Evolutionary conservation across 2,888 invertebrate species (phyloP), one percentile per base, ranked within the genome.

Genomic region (Drosophila austrosaltans): DNA sequence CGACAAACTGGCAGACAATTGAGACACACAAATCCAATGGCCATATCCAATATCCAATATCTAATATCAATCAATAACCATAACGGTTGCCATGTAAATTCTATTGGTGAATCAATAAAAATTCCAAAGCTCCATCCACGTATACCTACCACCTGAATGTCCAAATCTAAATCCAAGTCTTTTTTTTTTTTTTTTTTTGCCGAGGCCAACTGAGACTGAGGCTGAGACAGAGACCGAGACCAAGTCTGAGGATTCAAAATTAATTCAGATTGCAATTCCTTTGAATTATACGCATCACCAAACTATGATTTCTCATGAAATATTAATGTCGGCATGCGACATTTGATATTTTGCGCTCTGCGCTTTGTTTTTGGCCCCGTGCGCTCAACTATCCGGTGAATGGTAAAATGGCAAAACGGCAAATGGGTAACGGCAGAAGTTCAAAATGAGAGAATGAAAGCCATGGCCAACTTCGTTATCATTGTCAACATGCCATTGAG

Each of bases 241-340:
- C 3, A 4, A n/a, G 40, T 12, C 44, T 48, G 8, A 57, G 61
- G 65, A 69, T 72, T 79, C 77, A 65, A 79, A 83, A 83, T 83
- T 81, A 83, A 83, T 83, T 83, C 83, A 83, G 83, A 83, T 83
- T 83, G 83, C 86, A 83, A 86, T 86, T 86, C 83, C 81, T 83
- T 83, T 86, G 83, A 83, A 86, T 83, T 83, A 86, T 86, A 83
- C 83, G 83, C 83, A 83, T 83, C 83, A 86, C 77, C 86, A 83
- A 86, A 81, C 83, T 86, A 86, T 83, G 83, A 83, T 86, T 83
- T 83, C 83, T 86, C 86, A 83, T 83, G 83, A 83, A 83, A 83
- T 83, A 83, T 83, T 83, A 83, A 83, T 83, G 86, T 67, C 79
- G 71, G 77, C 82, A 82, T 84, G 83, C 83, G 86, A 85, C 82